Evolutionary conservation across 2,113 vertebrate species (phyloP), one percentile per base, ranked within the genome.

Genomic region (Microtus pennsylvanicus): DNA sequence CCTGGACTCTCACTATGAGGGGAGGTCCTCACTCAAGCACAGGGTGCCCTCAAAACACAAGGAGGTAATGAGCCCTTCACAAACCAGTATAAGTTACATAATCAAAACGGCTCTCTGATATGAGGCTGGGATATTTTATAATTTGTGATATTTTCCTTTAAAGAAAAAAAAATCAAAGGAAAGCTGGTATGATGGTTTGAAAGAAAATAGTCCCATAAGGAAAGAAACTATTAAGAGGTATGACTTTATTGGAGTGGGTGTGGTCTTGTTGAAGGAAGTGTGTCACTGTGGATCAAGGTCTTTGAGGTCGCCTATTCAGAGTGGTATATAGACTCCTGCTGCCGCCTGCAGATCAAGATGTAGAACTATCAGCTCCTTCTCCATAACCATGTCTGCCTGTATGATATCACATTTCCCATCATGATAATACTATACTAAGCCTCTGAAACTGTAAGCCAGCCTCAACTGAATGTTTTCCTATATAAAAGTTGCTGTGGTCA

Each of bases 31-130:
- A 58, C 69, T 88, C 47, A 72, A 69, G 21, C 14, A 58, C 70
- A 8, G 8, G 50, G 50, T 30, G 1, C 28, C n/a, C 17, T 76
- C 10, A 19, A 5, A 61, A 61, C 52, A 89, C 85, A 72, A 87
- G 45, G n/a, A 87, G 58, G 30, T 77, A 92, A 94, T 38, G 95
- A 74, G 77, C 24, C n/a, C 50, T 91, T 89, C 87, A 77, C 52
- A 89, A 87, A 82, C 9, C 26, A 94, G 67, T 86, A 50, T 69
- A 87, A 70, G 14, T 78, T 77, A 94, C 50, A 70, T n/a, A 52
- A 61, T n/a, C 3, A 26, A 61, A 61, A 61, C 10, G 11, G 83
- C 47, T 67, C 69, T 30, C 45, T 86, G 67, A 67, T 33, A 65
- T 35, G 30, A 90, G 81, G 70, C 28, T 77, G n/a, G 65, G 9